phyloP scores from a whole-genome alignment of 2,797 vertebrate genomes.

The Diceros bicornis region DNA sequence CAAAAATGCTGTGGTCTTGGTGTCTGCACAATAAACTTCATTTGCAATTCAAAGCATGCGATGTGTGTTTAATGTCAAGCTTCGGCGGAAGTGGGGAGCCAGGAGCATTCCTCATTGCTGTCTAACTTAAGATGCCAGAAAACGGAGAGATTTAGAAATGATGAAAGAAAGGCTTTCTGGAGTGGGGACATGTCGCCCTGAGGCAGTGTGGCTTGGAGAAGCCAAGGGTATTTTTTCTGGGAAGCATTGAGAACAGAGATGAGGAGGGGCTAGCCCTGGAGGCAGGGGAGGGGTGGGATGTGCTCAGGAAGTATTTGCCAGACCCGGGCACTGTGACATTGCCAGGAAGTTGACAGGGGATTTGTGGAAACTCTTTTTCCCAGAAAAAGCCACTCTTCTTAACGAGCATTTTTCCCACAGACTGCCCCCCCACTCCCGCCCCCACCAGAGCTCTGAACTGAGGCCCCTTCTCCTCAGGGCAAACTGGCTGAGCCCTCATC shows the following conservation, averaged over 20 bases:
- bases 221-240: not conserved
- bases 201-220: not conserved
- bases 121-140: not conserved
- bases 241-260: not conserved
- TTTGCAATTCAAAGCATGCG: conserved; percentile 73
- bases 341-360: not conserved
- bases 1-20: conserved; percentile 65
- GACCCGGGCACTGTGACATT: not conserved
- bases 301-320: not conserved
- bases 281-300: not conserved
- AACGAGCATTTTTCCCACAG: not conserved
- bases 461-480: not conserved
- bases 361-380: not conserved
- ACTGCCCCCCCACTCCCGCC: rapidly evolving
- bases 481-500: not conserved
- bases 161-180: not conserved
- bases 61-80: not conserved
- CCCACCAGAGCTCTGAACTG: not conserved
- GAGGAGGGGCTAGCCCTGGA: not conserved
- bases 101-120: not conserved
- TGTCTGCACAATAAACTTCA: conserved; percentile 81
- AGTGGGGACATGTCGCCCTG: not conserved
- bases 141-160: not conserved
- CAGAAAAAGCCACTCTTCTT: not conserved
- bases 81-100: not conserved